These are phyloP conservation scores for Dunckerocampus dactyliophorus DNA, from an alignment of 2,113 vertebrate genomes.

Conservation along the genomic window DNA sequence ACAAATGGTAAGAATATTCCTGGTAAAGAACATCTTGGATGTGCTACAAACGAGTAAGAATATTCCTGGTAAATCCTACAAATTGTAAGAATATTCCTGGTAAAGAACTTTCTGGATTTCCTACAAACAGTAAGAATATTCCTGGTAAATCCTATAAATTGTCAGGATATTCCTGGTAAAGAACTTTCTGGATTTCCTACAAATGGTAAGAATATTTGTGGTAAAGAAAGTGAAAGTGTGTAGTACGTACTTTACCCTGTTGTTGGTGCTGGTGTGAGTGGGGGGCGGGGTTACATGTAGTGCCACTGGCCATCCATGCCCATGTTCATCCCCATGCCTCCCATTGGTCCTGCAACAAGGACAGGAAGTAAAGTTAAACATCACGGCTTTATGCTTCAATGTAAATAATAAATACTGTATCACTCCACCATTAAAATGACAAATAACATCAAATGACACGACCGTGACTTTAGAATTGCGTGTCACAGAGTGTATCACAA, in stretches of 20 bases:
- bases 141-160: too few species aligned
- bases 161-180: too few species aligned
- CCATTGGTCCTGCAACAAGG: constrained; percentile 87
- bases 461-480: background rate
- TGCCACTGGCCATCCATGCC: constrained; percentile 99
- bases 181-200: background rate
- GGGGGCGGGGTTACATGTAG: constrained; percentile 90
- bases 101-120: too few species aligned
- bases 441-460: background rate
- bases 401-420: background rate
- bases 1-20: too few species aligned
- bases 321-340: constrained; percentile 99
- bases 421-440: background rate
- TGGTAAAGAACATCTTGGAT: too few species aligned
- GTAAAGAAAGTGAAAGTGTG: background rate
- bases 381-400: background rate
- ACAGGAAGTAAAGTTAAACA: constrained; percentile 46
- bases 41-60: too few species aligned
- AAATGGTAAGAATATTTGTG: background rate
- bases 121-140: too few species aligned
- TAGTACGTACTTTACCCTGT: constrained; percentile 83
- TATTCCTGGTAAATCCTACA: too few species aligned
- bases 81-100: too few species aligned
- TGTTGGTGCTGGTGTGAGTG: constrained; percentile 77
- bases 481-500: background rate